Conservation (phyloP, 2,888 invertebrate genomes). For the Epistrophella euchroma region DNA sequence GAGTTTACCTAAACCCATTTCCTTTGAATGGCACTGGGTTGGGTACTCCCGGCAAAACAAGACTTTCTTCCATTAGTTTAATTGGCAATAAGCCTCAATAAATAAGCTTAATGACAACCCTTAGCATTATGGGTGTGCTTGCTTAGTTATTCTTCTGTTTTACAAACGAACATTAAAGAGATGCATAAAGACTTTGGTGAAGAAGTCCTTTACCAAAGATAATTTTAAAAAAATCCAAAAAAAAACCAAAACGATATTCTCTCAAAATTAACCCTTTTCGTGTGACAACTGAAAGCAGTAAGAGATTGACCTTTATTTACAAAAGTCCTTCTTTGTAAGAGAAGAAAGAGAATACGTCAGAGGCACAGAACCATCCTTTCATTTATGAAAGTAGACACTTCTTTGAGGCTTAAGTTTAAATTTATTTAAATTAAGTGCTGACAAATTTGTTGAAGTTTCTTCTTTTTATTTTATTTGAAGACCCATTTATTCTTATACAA, state of each 20-base stretch:
- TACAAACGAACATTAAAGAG: conserved; percentile 14
- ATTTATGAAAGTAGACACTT: conserved; percentile 42
- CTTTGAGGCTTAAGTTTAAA: conserved; percentile 39
- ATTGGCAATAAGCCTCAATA: conserved; percentile 76
- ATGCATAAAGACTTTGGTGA: neutral
- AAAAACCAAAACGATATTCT: conserved; percentile 12
- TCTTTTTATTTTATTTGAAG: conserved; percentile 1
- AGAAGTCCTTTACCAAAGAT: neutral
- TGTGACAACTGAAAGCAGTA: conserved; percentile 19
- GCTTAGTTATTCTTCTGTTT: conserved; percentile 15
- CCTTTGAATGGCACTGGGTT: neutral
- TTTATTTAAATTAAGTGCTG: conserved; percentile 65
- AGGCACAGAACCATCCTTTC: neutral
- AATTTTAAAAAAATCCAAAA: neutral
- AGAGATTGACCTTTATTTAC: conserved; percentile 9
- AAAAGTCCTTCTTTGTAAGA: neutral
- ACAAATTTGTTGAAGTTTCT: conserved; percentile 56
- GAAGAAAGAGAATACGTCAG: neutral
- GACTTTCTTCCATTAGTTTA: conserved; percentile 76
- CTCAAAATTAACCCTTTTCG: conserved; percentile 38
- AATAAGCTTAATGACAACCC: conserved; percentile 69
- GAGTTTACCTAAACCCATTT: neutral
- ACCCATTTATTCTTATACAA: too few relatives aligned
- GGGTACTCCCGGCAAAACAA: conserved; percentile 14
- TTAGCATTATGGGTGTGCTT: conserved; percentile 20